These are phyloP conservation scores for Limnephilus lunatus DNA, from an alignment of 2,888 invertebrate species.

Conservation along the genomic window DNA sequence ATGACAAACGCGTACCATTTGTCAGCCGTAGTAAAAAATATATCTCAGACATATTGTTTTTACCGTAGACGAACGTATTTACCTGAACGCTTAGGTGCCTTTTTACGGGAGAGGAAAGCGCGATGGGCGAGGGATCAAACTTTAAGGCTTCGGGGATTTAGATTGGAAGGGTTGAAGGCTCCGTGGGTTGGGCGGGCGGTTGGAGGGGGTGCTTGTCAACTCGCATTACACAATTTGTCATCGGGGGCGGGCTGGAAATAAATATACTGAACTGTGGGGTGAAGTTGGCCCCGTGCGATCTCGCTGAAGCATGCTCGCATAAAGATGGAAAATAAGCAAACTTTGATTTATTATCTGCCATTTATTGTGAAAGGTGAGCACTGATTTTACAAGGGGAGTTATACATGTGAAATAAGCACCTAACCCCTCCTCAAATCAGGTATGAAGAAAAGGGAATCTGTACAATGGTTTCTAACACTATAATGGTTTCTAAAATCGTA, in stretches of 20 bases:
- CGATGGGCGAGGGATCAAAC: not conserved
- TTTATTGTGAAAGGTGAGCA: not conserved
- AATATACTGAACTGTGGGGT: not conserved
- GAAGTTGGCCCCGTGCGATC: not conserved
- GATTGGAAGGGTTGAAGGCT: not conserved
- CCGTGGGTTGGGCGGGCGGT: not conserved
- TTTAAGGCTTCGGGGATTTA: not conserved
- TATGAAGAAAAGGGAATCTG: too few relatives aligned
- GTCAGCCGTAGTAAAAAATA: not conserved
- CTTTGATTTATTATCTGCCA: not conserved
- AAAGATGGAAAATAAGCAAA: not conserved
- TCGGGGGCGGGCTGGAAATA: not conserved
- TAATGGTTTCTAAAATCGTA: too few relatives aligned
- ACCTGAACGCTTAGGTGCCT: not conserved
- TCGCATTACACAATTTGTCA: not conserved
- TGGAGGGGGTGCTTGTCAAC: not conserved
- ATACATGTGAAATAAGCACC: not conserved
- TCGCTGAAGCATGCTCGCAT: not conserved
- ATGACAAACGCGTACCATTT: not conserved
- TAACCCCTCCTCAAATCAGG: not conserved
- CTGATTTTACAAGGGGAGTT: not conserved
- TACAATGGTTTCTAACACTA: too few relatives aligned
- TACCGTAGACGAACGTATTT: not conserved
- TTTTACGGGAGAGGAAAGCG: not conserved
- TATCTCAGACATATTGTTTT: not conserved